Percentiles rank a stretch among this genome's conserved stretches.
phyloP scores from a whole-genome alignment of 1,140 invertebrate species.

The Brachystomella parvula region DNA sequence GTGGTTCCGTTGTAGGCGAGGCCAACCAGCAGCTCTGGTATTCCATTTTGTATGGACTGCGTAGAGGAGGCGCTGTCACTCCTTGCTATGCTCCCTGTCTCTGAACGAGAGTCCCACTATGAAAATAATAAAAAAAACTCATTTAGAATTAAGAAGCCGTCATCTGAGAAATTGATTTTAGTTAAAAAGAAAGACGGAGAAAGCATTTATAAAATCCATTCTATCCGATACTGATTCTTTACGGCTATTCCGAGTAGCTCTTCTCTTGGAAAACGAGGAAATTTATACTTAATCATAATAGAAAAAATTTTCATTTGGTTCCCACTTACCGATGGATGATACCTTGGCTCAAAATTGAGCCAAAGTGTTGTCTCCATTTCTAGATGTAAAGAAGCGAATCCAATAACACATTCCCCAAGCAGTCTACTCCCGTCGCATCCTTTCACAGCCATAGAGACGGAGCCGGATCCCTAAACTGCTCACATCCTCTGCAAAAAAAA shows the following conservation, averaged over 20 bases:
- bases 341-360: slow-evolving; percentile 73
- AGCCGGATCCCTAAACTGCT: slow-evolving; percentile 81
- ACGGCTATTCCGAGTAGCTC: no score
- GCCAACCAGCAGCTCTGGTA: slow-evolving; percentile 79
- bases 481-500: slow-evolving; percentile 62
- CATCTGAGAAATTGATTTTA: background rate
- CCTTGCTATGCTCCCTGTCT: slow-evolving; percentile 68
- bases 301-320: no score
- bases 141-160: background rate
- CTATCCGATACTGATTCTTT: no score
- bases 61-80: slow-evolving; percentile 88
- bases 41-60: slow-evolving; percentile 80
- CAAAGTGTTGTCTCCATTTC: slow-evolving; percentile 81
- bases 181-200: no score
- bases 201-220: no score
- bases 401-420: slow-evolving; percentile 80
- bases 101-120: slow-evolving; percentile 48
- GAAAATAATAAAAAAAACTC: slow-evolving; percentile 11
- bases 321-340: slow-evolving; percentile 69
- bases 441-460: slow-evolving; percentile 80
- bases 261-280: no score
- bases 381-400: slow-evolving; percentile 77
- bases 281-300: no score
- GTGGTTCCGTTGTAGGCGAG: slow-evolving; percentile 88
- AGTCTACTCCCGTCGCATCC: slow-evolving; percentile 81